A percentile compares a stretch with the other conserved stretches of the same genome.
These are phyloP conservation scores for Apamea sordens DNA, from an alignment of 2,888 invertebrate genomes.

Conservation along the genomic window DNA sequence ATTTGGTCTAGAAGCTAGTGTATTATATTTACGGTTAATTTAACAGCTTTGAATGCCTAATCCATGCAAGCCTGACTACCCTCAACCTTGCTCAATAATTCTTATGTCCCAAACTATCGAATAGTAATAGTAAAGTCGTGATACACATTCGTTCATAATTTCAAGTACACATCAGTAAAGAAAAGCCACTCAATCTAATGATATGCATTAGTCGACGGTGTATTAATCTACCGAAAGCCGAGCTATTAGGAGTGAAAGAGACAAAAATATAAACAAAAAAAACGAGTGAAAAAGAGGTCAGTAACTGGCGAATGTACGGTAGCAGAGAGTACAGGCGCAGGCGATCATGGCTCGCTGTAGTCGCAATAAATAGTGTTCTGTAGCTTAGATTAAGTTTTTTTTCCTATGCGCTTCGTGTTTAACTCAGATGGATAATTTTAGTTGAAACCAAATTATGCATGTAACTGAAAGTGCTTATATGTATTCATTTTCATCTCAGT, in stretches of 20 bases:
- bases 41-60: no score
- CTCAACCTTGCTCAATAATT: background rate
- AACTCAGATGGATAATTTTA: background rate
- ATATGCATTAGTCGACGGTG: slow-evolving; percentile 85
- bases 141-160: slow-evolving; percentile 45
- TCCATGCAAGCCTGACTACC: background rate
- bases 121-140: slow-evolving; percentile 53
- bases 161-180: slow-evolving; percentile 36
- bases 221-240: slow-evolving; percentile 86
- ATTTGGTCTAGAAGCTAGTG: no score
- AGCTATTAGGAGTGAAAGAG: slow-evolving; percentile 81
- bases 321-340: slow-evolving; percentile 73
- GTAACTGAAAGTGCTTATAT: background rate
- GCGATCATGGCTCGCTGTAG: slow-evolving; percentile 51
- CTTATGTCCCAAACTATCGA: slow-evolving; percentile 18
- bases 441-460: background rate
- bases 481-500: background rate
- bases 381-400: background rate
- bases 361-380: slow-evolving; percentile 1
- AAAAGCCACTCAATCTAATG: slow-evolving; percentile 85
- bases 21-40: background rate
- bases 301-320: slow-evolving; percentile 86
- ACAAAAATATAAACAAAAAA: slow-evolving; percentile 77
- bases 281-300: slow-evolving; percentile 82
- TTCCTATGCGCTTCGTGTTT: background rate